Evolutionary conservation across 1,140 invertebrate genomes (phyloP).

Genomic region (Neodiprion virginianus): DNA sequence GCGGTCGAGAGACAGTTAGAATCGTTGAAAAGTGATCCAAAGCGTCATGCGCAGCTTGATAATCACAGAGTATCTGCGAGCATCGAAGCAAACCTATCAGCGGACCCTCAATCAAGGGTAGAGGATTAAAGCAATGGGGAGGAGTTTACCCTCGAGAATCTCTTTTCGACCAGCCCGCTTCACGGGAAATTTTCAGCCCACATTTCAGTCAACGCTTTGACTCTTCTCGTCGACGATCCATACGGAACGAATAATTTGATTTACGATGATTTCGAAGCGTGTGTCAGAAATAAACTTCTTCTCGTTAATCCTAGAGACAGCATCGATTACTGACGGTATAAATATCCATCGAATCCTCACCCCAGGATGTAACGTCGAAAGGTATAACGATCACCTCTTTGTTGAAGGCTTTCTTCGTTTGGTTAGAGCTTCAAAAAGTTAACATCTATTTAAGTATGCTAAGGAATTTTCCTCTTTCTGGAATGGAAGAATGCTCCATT

Average conservation of each 20-base stretch:
- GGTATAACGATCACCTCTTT: no score
- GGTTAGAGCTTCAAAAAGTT: no score
- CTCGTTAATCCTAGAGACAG: neutral
- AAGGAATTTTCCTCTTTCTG: no score
- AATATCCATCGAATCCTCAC: neutral
- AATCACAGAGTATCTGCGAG: neutral
- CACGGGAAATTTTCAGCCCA: neutral
- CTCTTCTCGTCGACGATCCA: neutral
- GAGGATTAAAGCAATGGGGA: neutral
- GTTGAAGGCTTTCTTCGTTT: no score
- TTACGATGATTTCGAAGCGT: neutral
- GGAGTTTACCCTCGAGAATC: neutral
- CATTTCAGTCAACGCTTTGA: neutral
- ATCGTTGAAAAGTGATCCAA: neutral
- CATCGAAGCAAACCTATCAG: neutral
- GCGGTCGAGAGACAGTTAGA: neutral
- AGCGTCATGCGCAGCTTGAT: neutral
- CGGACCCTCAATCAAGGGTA: neutral
- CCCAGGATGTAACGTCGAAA: no score
- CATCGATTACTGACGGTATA: neutral
- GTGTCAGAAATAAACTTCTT: neutral
- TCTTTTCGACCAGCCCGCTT: neutral
- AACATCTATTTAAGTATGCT: no score
- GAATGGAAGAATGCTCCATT: no score
- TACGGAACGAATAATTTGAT: neutral